Evolutionary conservation across 2,888 invertebrate genomes (phyloP), one percentile per base, ranked within the genome.

Genomic region (Abrostola tripartita): DNA sequence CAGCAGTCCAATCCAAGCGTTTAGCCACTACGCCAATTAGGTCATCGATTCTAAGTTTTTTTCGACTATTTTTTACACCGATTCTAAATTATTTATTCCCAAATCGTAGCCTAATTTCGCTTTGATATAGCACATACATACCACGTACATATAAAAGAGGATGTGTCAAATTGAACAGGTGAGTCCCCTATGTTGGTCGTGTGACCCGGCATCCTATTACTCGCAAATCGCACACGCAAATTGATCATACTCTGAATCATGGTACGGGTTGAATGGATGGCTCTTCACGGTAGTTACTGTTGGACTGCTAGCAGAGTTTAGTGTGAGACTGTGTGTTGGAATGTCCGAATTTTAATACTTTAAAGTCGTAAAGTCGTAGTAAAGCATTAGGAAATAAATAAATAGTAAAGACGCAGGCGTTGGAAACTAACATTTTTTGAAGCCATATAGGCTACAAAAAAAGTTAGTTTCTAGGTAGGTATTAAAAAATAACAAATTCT

Each of bases 91-190:
- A 2, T 24, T 2, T 24, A 24, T 2, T 24, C 24, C 24, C 4
- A 4, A 24, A n/a, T 41, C 11, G 4, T 14, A 44, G 14, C 6
- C 8, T 14, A 10, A 49, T 6, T 50, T 50, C 11, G 35, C 50
- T 36, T 5, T 10, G 24, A 49, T 35, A 35, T 40, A 9, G 1
- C 11, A 0, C 36, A 36, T 5, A 50, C 35, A 36, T n/a, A 35
- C 50, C 11, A 2, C 24, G 40, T 12, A 9, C 51, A 63, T 47
- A 65, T 57, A 49, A 40, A 54, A 76, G 81, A 88, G 90, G 90
- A 90, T 85, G 89, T 85, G 78, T 85, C 87, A 68, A 89, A 86
- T 90, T 90, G 84, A 87, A 65, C 87, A 89, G 89, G 89, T 89
- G 85, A 83, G 84, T 76, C 85, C 86, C 86, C 88, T 78, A 78